Base-by-base conservation (phyloP, 1,140 invertebrate species). In the Rhyzopertha dominica region DNA sequence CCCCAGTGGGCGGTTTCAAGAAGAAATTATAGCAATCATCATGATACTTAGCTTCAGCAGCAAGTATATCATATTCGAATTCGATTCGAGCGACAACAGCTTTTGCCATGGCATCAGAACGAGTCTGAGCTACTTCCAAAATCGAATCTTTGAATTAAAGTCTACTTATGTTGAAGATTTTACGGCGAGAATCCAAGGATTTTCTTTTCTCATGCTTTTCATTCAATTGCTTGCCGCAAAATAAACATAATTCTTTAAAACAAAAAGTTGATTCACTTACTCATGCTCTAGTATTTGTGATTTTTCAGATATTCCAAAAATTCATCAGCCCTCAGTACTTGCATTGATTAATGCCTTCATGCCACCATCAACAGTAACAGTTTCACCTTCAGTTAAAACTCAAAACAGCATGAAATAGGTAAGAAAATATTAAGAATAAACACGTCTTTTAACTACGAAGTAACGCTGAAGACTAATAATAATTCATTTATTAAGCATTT, bases 21-120 rank as follows among this genome's bases (percentile, higher is more conserved):
- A 59, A 63, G 28, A 3, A 30, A 52, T 10, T 42, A 51, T 50
- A 61, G 43, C 59, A 66, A 51, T 54, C 43, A 14, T 35, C 7
- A 56, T 63, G 61, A 52, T 65, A 65, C 32, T 57, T 61, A 44
- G 58, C 58, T 47, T 63, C 54, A 53, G 54, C 46, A 60, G 60
- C 59, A 50, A 65, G 49, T 58, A 65, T 63, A 61, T 63, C 57
- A 55, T 43, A 48, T 54, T 59, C 53, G 49, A 47, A 61, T 29
- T 53, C 38, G 22, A 59, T 29, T 36, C 58, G 51, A 37, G 49
- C 37, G 54, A 54, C 7, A 55, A 63, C 48, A 53, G 54, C 43
- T 55, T 59, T 54, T 63, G 54, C 51, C 47, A 48, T 10, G 47
- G 22, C 52, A 62, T 63, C 57, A 29, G 28, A 35, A 56, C 54